Percentiles rank a stretch among this genome's conserved stretches.
phyloP scores from a whole-genome alignment of 2,797 vertebrate genomes.

The Craterocephalus amniculus region DNA sequence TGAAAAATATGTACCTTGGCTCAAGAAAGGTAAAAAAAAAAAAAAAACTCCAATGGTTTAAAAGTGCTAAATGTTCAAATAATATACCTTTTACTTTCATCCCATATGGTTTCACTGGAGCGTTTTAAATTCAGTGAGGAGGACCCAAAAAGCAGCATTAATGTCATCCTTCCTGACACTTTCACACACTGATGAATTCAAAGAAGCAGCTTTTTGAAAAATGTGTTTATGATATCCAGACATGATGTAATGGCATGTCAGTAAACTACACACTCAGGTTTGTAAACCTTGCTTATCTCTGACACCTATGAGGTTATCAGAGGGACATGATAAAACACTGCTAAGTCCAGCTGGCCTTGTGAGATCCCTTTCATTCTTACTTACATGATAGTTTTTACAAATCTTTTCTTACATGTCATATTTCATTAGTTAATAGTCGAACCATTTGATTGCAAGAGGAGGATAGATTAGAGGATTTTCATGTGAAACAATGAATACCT shows the following conservation, averaged over 20 bases:
- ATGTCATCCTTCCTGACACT: conserved; percentile 12
- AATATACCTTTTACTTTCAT: not conserved
- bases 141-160: conserved; percentile 30
- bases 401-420: too few species aligned
- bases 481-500: not conserved
- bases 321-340: not conserved
- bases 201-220: conserved; percentile 41
- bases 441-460: not conserved
- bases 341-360: not conserved
- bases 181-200: conserved; percentile 44
- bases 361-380: not conserved
- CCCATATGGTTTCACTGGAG: not conserved
- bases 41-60: not conserved
- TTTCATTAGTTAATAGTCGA: not conserved
- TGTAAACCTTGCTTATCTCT: conserved; percentile 19
- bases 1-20: too few species aligned
- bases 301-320: conserved; percentile 12
- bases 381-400: conserved; percentile 6
- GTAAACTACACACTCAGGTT: conserved; percentile 15
- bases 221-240: conserved; percentile 23
- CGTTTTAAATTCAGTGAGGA: not conserved
- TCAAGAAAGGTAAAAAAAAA: too few species aligned
- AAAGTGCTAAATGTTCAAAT: not conserved
- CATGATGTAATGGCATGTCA: conserved; percentile 28
- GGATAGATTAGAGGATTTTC: not conserved